Conservation (phyloP, 2,888 invertebrate species). For the Erebia palarica region DNA sequence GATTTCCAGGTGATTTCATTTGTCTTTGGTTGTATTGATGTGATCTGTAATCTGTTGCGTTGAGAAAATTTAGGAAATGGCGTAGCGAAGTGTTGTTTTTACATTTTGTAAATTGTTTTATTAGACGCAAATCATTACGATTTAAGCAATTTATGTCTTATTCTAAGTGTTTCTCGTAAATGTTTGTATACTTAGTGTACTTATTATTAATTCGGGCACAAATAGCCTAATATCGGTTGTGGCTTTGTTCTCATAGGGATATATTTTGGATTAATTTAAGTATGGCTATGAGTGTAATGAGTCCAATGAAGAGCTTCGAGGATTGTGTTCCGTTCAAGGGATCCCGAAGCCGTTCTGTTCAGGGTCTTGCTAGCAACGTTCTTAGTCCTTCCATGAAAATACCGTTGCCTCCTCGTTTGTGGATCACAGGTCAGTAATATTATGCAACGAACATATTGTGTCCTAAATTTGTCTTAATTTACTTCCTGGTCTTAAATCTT, state of each 20-base stretch:
- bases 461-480: slow-evolving; percentile 12
- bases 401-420: slow-evolving; percentile 77
- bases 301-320: slow-evolving; percentile 55
- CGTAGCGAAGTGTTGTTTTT: slow-evolving; percentile 71
- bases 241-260: slow-evolving; percentile 61
- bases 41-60: slow-evolving; percentile 21
- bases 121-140: slow-evolving; percentile 73
- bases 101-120: slow-evolving; percentile 73
- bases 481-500: slow-evolving; percentile 8
- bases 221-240: slow-evolving; percentile 59
- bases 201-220: slow-evolving; percentile 47
- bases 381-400: slow-evolving; percentile 72
- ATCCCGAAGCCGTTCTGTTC: slow-evolving; percentile 71
- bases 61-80: slow-evolving; percentile 50
- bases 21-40: background rate
- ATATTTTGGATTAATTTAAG: slow-evolving; percentile 59
- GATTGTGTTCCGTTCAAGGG: slow-evolving; percentile 50
- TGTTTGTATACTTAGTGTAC: slow-evolving; percentile 46
- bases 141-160: slow-evolving; percentile 63
- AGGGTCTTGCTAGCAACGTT: slow-evolving; percentile 65
- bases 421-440: slow-evolving; percentile 71
- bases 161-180: slow-evolving; percentile 47
- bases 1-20: too few relatives aligned
- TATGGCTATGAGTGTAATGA: slow-evolving; percentile 59
- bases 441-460: slow-evolving; percentile 46